Conservation (phyloP, 92 coral and sea anemone genomes). For the Palythoa grandiflora region DNA sequence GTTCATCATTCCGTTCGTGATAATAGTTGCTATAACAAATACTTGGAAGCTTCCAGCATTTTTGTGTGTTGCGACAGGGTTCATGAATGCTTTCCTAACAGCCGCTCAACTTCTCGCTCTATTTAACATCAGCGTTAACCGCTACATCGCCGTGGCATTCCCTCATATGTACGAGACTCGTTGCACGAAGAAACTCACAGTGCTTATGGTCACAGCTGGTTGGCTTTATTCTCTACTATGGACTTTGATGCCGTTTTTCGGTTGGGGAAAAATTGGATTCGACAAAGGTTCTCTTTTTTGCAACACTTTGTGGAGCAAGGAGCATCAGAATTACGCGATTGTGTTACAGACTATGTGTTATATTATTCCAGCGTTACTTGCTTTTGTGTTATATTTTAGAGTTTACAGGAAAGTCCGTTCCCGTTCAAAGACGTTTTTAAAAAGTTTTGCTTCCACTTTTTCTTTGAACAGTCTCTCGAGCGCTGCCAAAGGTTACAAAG, state of each 20-base stretch:
- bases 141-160: conserved; percentile 82
- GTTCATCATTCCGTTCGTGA: conserved; percentile 91
- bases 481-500: not conserved
- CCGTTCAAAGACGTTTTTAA: conserved; percentile 68
- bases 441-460: conserved; percentile 58
- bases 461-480: conserved; percentile 24
- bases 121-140: conserved; percentile 87
- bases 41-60: conserved; percentile 74
- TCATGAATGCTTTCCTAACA: conserved; percentile 93
- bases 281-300: conserved; percentile 89
- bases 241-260: conserved; percentile 91
- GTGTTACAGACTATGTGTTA: conserved; percentile 84
- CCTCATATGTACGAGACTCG: conserved; percentile 91
- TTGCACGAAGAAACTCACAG: conserved; percentile 74
- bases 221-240: conserved; percentile 84
- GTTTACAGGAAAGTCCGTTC: conserved; percentile 78
- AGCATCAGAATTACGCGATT: conserved; percentile 74
- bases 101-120: conserved; percentile 96
- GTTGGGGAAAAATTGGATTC: conserved; percentile 95
- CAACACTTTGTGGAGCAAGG: conserved; percentile 86
- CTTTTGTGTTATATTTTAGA: conserved; percentile 69
- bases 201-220: conserved; percentile 68
- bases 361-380: conserved; percentile 80
- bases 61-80: conserved; percentile 82
- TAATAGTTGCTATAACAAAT: conserved; percentile 73